Evolutionary conservation across 2,113 vertebrate genomes (phyloP), one percentile per base, ranked within the genome.

Genomic region (Salvelinus fontinalis): DNA sequence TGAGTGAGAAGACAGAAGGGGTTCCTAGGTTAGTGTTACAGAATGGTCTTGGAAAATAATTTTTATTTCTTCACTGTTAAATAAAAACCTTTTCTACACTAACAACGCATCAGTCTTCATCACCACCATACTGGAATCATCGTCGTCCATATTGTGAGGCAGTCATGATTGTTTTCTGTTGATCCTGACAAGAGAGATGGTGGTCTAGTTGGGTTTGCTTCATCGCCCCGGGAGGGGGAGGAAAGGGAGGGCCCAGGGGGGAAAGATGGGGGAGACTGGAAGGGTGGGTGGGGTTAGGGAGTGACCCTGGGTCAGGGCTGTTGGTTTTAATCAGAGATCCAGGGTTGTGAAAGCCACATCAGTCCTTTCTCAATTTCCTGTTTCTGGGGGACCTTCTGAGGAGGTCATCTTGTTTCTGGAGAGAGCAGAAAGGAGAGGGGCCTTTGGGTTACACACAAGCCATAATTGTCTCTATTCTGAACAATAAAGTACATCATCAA

Each of bases 321-420:
- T 77, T 75, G 71, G 65, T 64, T 67, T 67, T 31, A 79, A 48
- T 57, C 59, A 29, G 68, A 76, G 54, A 67, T 81, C 79, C 72
- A 75, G 31, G 62, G 48, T 3, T 49, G 66, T 75, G n/a, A 72
- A 54, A 79, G 80, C 85, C 79, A 65, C 26, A 78, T 96, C 94
- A 99, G 93, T 99, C 97, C 94, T 93, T 97, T 90, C 96, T 95
- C 69, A 92, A 87, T 91, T 93, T 97, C 95, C 95, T 96, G 94
- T 94, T 97, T 95, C 96, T 95, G 79, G 96, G 97, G 81, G 97
- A 98, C 93, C 95, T 94, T 92, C 96, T 95, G 90, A 97, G 94
- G 92, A 95, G 83, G 79, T 98, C 97, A 0, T 97, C 96, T 91
- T 94, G 86, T 84, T 94, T 92, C 90, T 93, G 72, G 76, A 84